Base-by-base conservation (phyloP, 1,140 invertebrate genomes). In the Mamestra configurata region DNA sequence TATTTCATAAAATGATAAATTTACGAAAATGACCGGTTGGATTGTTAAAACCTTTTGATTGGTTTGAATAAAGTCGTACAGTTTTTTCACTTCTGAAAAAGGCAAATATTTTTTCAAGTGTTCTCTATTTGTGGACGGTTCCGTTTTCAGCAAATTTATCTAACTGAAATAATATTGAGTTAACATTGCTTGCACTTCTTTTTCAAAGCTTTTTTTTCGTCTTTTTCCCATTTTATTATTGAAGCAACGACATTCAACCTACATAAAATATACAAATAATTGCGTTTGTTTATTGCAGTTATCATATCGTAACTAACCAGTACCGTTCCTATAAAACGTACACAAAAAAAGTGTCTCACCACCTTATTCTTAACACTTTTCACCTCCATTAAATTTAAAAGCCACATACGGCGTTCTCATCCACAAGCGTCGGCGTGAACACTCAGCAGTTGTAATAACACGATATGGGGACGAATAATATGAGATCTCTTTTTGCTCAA, bases 401-500 rank as follows among this genome's bases (percentile, higher is more conserved):
- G 27, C 13, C 43, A 80, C 43, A 68, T 79, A 79, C 66, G 6
- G 27, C 24, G 51, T 73, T 79, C 37, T 53, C 40, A 24, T 35
- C 4, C 22, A 49, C 37, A 13, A 43, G 37, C 20, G 4, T 59
- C 57, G 55, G 35, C 59, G 70, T 82, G 49, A 79, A 51, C 61
- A 53, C 72, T 61, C 43, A 20, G 61, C 68, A 66, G 46, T 79
- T 82, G 86, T 86, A 89, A 89, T 88, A 89, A 88, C 85, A 89
- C 76, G 88, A 89, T 89, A 89, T 84, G 86, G 81, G 84, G 82
- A 83, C 81, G 83, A 79, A 81, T 83, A 86, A 85, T 89, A 86
- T 82, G 82, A 83, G 83, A 86, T 83, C 83, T 84, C 84, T 89
- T 89, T 88, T 87, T 86, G 79, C 86, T 80, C 75, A 49, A 57